Evolutionary conservation across 2,888 invertebrate species (phyloP), one percentile per base, ranked within the genome.

Genomic region (Melieria crassipennis): DNA sequence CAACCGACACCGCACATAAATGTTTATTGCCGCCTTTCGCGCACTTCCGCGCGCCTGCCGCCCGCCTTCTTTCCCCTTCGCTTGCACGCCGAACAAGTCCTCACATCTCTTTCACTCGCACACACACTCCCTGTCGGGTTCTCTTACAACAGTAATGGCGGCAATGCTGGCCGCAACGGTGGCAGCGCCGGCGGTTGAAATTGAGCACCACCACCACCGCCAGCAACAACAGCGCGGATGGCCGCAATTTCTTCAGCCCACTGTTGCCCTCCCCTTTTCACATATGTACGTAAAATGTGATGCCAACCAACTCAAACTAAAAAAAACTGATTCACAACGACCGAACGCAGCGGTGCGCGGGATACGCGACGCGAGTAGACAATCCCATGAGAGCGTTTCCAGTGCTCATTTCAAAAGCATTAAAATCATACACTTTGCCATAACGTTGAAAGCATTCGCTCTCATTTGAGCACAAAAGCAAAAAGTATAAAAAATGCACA

Each of bases 1-100:
- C 71, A 75, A 75, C 75, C 78, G 72, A 75, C 73, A 78, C 78
- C 78, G 73, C 78, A 78, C 75, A 78, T 78, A 76, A 78, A 72
- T 74, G 73, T 77, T 76, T 73, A 73, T 74, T 73, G 70, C 65
- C 70, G 70, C 73, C 73, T 66, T 66, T 66, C 57, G 60, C 42
- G 43, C 57, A n/a, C 47, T 56, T 30, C 30, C 45, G 48, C 30
- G 13, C 64, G n/a, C 64, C n/a, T 9, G 46, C 16, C 64, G 42
- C 64, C 45, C n/a, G 48, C 10, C 58, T 60, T 60, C 67, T 61
- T 60, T 60, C 67, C 52, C 60, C 52, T 45, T 60, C 60, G 13
- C 67, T 52, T 60, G 10, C 42, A 4, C 50, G 43, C 7, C 16
- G 7, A 13, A 30, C 30, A 30, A 30, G 30, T 30, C 30, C 30